Evolutionary conservation across 2,113 vertebrate genomes (phyloP), one percentile per base, ranked within the genome.

Genomic region (Actenoides hombroni): DNA sequence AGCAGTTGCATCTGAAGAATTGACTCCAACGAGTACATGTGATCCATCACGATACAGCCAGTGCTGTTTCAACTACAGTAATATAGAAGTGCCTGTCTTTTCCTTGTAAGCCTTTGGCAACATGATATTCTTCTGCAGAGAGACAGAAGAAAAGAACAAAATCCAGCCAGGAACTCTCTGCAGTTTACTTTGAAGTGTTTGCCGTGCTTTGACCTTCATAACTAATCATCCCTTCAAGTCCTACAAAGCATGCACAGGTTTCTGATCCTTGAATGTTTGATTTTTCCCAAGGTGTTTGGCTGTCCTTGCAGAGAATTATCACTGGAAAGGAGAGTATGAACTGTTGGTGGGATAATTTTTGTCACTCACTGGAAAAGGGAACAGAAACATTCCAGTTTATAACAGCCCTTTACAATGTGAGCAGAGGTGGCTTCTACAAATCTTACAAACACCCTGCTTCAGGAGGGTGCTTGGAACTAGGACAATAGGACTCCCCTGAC

Each of bases 201-300:
- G 37, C 39, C 42, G 51, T 56, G n/a, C n/a, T 85, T 94, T 87
- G 87, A 94, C 94, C 94, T 95, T 95, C 78, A 80, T 7, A 85
- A 48, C 19, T 73, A 59, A 79, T 46, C 28, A 65, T 53, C n/a
- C 8, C 31, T 84, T 90, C 49, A 76, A 87, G n/a, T 28, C 48
- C 40, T 76, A 46, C 57, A 91, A 91, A 81, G 25, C 56, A 64
- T 5, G 1, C 39, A 9, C 44, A n/a, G 25, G 23, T 57, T 87
- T 91, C 49, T 93, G 82, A 70, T 83, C 40, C 78, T 80, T 44
- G 37, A 76, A 54, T 65, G 49, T 83, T 89, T 92, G 57, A 76
- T 91, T 95, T 95, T 57, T 87, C 49, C 67, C 49, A 67, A 90
- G 65, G 37, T 91, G 48, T 87, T 95, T 93, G 78, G 33, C 67